phyloP scores from a whole-genome alignment of 2,888 invertebrate genomes.

The Synergus laeviventris region DNA sequence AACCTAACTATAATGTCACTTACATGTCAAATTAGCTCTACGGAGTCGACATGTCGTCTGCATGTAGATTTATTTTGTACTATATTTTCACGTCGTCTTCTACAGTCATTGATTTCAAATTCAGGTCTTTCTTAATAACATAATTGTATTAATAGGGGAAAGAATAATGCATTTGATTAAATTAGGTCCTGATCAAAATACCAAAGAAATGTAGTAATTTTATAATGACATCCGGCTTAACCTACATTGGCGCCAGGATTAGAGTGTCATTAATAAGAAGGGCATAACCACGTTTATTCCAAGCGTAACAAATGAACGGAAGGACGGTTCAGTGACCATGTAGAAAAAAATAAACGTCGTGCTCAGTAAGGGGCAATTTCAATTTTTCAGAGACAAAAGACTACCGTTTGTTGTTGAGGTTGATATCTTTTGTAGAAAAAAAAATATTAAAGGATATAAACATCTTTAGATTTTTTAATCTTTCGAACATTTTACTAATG shows the following conservation, averaged over 20 bases:
- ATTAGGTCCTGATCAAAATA: slow-evolving; percentile 1
- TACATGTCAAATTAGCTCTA: background rate
- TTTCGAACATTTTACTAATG: background rate
- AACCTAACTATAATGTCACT: background rate
- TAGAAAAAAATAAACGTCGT: slow-evolving; percentile 15
- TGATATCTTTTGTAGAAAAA: background rate
- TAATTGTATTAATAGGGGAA: background rate
- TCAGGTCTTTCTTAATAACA: background rate
- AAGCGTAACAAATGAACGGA: slow-evolving; percentile 39
- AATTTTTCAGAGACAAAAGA: slow-evolving; percentile 33
- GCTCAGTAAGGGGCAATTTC: slow-evolving; percentile 2
- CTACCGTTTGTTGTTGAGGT: slow-evolving; percentile 10
- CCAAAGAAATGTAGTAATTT: slow-evolving; percentile 19
- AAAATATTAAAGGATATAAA: background rate
- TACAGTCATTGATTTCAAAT: no score
- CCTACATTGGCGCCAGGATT: slow-evolving; percentile 36
- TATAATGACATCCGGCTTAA: slow-evolving; percentile 33
- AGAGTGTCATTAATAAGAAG: slow-evolving; percentile 35
- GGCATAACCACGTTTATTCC: slow-evolving; percentile 21
- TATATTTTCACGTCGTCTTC: background rate
- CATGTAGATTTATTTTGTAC: background rate
- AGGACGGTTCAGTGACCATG: slow-evolving; percentile 33
- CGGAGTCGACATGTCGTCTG: background rate
- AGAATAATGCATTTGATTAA: background rate
- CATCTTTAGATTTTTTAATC: background rate